Base-by-base conservation (phyloP, 2,888 invertebrate species). In the Fragum whitleyi region DNA sequence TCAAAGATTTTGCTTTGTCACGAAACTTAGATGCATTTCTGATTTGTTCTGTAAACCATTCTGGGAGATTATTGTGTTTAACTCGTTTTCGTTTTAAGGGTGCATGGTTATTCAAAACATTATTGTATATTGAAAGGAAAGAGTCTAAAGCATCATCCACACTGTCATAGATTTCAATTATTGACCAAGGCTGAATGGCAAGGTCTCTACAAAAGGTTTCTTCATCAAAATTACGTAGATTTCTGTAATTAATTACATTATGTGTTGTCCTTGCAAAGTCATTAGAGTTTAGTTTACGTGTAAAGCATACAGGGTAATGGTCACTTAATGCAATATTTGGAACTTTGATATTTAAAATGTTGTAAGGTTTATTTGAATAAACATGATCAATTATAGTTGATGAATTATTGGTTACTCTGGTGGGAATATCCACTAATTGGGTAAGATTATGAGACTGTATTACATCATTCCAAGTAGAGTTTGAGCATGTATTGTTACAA, bases 81-180 rank as follows among this genome's bases (percentile, higher is more conserved):
- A n/a, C n/a, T n/a, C n/a, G n/a, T n/a, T n/a, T n/a, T 61, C 26
- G 16, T 28, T 59, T 61, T 72, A 1, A 72, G 59, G 19, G 59
- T 11, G 61, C 59, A 39, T 74, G 74, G 5, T 32, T 1, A 67
- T 74, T 32, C 51, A 74, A 16, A 21, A 65, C 65, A 11, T 51
- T 9, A 7, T 28, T 7, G 42, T 57, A 74, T 11, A 74, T 6
- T 53, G 57, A 11, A 1, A 39, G 21, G 26, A 67, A 74, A 19
- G 23, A 68, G 19, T 74, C 57, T 28, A 74, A 36, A 16, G 74
- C 67, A 68, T 68, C 74, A 67, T 68, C 55, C 14, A 55, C 55
- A 19, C 68, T 16, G 42, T 57, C 67, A 55, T 9, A 74, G 1
- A 55, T 68, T 16, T 67, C 57, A 11, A 74, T 36, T 3, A 42